Base-by-base conservation (phyloP, 1,140 invertebrate species). In the Rhagoletis pomonella region DNA sequence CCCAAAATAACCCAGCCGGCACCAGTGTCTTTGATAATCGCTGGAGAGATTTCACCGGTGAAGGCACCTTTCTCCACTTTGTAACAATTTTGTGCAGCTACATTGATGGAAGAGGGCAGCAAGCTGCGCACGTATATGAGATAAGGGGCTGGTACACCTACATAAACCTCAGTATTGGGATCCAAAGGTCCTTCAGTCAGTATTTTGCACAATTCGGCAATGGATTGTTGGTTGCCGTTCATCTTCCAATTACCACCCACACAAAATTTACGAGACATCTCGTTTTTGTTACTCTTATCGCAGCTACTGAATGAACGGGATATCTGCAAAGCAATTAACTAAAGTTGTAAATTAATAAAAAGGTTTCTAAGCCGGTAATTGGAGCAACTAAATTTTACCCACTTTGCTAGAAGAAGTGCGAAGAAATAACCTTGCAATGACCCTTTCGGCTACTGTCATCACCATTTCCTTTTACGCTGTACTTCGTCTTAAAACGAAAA, bases 231-330 rank as follows among this genome's bases (percentile, higher is more conserved):
- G 89, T 94, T 94, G 86, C 95, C 95, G 90, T 96, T 96, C 95
- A 96, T 96, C 94, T 99, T 99, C 99, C 99, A 99, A 94, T 99
- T 99, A 85, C 99, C 99, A 89, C 99, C 99, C 91, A 99, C 99
- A 91, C 99, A 98, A 94, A 99, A 99, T 96, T 98, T 85, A 59
- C 88, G 88, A 58, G 65, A 47, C 88, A 88, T 88, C 55, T 55
- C 81, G 59, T 12, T 84, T 84, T 62, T 81, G 62, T 62, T 64
- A 42, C 42, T 17, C 17, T 60, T 62, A 42, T 85, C 84, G 58
- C 55, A 60, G n/a, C 55, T 59, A 50, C 59, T 62, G 58, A 85
- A 58, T 19, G 59, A 85, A 42, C 55, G 59, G 14, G 55, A 60
- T 42, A 62, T 44, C 58, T 60, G 59, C 84, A 85, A 85, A 44